Evolutionary conservation across 2,888 invertebrate species (phyloP), one percentile per base, ranked within the genome.

Genomic region (Ganaspis brasiliensis): DNA sequence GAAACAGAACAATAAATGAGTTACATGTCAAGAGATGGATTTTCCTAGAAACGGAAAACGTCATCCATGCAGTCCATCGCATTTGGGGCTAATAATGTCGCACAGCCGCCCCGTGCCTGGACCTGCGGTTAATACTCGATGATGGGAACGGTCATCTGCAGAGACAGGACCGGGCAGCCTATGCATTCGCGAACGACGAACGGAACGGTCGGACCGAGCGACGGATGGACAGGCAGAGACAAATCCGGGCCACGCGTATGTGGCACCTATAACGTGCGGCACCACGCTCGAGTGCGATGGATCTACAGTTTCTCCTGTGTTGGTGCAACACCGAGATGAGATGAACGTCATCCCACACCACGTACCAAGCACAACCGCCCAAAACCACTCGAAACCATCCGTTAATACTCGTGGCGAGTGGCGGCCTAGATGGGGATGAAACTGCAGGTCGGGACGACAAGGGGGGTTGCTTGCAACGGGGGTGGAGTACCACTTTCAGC

Each of bases 81-180:
- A 90, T 90, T 90, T 89, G 89, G 89, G 89, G 90, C 90, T 90
- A 90, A 90, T 90, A 90, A 90, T 90, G 89, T 87, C 83, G 86
- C 86, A 67, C 63, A 71, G 71, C 55, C 24, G 75, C 76, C 72
- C 77, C 85, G 87, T 89, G 83, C 87, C 87, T 87, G 89, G 84
- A 88, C 85, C 89, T 91, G 91, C 90, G 91, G 91, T 91, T 91
- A 91, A 91, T 91, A 91, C 91, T 91, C 91, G 90, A 91, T 91
- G 91, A 91, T 91, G 91, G 91, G 91, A 91, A 91, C 91, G 90
- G 91, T 91, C 91, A 91, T 91, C 91, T 91, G 91, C 91, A 91
- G 91, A 91, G 91, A 91, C 90, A 90, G 89, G 85, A 79, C 77
- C 73, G 56, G 59, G 52, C 72, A 57, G 75, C 79, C 79, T 79